phyloP scores from a whole-genome alignment of 2,888 invertebrate genomes.

The Cynaeus angustus region DNA sequence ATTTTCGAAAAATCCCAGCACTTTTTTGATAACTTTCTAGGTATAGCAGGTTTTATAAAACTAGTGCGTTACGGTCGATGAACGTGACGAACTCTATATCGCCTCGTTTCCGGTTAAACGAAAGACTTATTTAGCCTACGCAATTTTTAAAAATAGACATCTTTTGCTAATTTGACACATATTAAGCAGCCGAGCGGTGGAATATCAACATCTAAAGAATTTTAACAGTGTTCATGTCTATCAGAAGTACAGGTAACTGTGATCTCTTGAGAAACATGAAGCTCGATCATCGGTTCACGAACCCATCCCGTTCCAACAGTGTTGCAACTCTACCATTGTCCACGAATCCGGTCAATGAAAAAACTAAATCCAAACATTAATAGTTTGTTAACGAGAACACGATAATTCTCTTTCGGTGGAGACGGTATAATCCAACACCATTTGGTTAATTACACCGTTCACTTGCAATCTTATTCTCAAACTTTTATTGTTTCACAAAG shows the following conservation, averaged over 20 bases:
- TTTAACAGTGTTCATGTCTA: background rate
- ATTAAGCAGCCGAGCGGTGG: conserved; percentile 2
- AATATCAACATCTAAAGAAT: background rate
- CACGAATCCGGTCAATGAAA: conserved; percentile 18
- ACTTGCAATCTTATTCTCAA: conserved; percentile 42
- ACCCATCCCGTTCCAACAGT: conserved; percentile 36
- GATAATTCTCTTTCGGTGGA: background rate
- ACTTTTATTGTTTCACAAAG: conserved; percentile 49
- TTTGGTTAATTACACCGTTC: conserved; percentile 41
- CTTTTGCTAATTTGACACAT: conserved; percentile 30
- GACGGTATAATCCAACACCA: conserved; percentile 28
- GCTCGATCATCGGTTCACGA: conserved; percentile 45
- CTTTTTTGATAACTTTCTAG: conserved; percentile 23
- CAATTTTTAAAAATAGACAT: conserved; percentile 37
- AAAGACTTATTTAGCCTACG: conserved; percentile 37
- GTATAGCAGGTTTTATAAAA: conserved; percentile 10
- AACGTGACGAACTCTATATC: conserved; percentile 37
- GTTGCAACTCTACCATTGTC: conserved; percentile 30
- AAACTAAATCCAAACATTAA: background rate
- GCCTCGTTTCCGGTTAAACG: conserved; percentile 25
- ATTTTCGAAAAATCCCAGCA: conserved; percentile 31
- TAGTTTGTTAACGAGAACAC: background rate
- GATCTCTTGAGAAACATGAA: conserved; percentile 44
- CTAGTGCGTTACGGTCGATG: conserved; percentile 37
- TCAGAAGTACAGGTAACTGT: conserved; percentile 32